Evolutionary conservation across 30 jellyfish, hydroid and myxozoan genomes (phyloP), one percentile per base, ranked within the genome.

Genomic region (Turritopsis dohrnii): DNA sequence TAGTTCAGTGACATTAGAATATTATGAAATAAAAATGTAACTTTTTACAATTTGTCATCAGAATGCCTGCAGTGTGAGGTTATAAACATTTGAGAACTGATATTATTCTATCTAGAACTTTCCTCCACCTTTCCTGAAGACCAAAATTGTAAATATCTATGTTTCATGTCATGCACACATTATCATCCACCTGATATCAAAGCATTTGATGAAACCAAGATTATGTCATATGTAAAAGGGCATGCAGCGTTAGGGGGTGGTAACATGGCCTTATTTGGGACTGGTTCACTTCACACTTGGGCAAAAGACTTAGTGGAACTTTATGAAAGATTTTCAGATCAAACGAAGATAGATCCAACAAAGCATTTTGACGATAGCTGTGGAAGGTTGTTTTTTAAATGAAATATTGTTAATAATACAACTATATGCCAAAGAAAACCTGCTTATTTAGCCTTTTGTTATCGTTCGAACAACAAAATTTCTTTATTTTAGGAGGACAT

Each of bases 201-300:
- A 17, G 83, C 28, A 18, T 93, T 93, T 80, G 88, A 83, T 54
- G 75, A 53, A 30, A 53, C 66, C 73, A 88, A 83, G 60, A 82
- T 85, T 8, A 80, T 80, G 71, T 66, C 86, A 13, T 93, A 93
- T 52, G 95, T 85, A 18, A 79, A 69, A 53, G 98, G 92, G 8
- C 98, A 93, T 72, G 92, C 98, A 22, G 98, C 98, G 1, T 84
- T 93, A 8, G 98, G 98, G 52, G 98, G 98, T 7, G 95, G 95
- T 3, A 84, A 88, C 18, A 27, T 93, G 95, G 98, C 98, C 3
- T 29, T 93, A 76, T 93, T 93, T 88, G 98, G 98, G 26, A 93
- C 98, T 16, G 98, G 96, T 0, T 84, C 96, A 0, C 71, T 93
- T 53, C 98, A 93, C 86, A 93, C 96, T 21, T 93, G 98, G 98